phyloP scores from a whole-genome alignment of 2,797 vertebrate genomes.

The Xenopus petersii region DNA sequence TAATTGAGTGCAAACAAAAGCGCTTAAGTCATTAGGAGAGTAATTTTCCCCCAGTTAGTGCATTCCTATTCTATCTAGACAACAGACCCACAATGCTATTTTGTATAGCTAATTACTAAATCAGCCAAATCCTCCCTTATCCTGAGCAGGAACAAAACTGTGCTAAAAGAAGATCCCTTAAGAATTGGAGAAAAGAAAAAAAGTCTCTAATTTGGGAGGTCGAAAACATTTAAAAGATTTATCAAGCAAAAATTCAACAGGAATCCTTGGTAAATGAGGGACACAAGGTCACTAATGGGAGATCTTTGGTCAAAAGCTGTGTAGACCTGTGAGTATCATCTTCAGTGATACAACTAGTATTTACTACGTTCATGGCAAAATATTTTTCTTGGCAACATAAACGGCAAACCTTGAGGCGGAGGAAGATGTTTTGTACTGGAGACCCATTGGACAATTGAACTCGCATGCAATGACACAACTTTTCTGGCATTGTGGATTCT shows the following conservation, averaged over 20 bases:
- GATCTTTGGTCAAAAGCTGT: too few species aligned
- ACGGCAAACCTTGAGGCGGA: too few species aligned
- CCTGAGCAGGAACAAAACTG: slow-evolving; percentile 25
- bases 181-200: slow-evolving; percentile 9
- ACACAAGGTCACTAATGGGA: too few species aligned
- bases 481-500: too few species aligned
- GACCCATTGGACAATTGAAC: too few species aligned
- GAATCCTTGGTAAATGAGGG: too few species aligned
- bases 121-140: slow-evolving; percentile 38
- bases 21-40: slow-evolving; percentile 27
- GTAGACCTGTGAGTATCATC: too few species aligned
- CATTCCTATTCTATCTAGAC: slow-evolving; percentile 26
- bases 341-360: too few species aligned
- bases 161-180: slow-evolving; percentile 22
- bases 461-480: too few species aligned
- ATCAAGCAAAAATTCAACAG: background rate
- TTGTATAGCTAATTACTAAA: slow-evolving; percentile 38
- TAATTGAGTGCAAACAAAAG: slow-evolving; percentile 41
- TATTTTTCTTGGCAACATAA: too few species aligned
- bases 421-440: too few species aligned
- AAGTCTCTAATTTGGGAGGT: slow-evolving; percentile 20
- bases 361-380: too few species aligned
- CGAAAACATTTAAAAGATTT: slow-evolving; percentile 5
- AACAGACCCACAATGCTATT: slow-evolving; percentile 27
- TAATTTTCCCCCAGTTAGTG: slow-evolving; percentile 27